Evolutionary conservation across 2,888 invertebrate species (phyloP), one percentile per base, ranked within the genome.

Genomic region (Andricus quercusramuli): DNA sequence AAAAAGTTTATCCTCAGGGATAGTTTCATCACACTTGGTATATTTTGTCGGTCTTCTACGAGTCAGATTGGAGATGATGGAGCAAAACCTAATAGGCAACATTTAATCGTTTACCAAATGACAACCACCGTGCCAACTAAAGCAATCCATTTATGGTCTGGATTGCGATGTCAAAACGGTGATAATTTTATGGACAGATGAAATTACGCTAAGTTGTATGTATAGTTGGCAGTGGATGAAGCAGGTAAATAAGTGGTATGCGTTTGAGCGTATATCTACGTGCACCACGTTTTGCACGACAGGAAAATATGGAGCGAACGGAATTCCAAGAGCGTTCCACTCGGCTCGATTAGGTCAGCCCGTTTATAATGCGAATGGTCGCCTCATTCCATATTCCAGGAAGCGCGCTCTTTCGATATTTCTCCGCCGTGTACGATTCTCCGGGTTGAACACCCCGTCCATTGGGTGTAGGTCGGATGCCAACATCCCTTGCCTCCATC

Each of bases 321-420:
- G 87, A 90, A 91, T 92, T 91, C 90, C 90, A 90, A 87, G 86
- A 87, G 88, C 90, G 90, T 89, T 89, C 89, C 88, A 88, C 90
- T 89, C 88, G 88, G 86, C 90, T 90, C 91, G 91, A 91, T 92
- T 91, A 91, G 90, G 91, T 89, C 88, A 86, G 88, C 85, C 85
- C 89, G 88, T 88, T 88, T 89, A 88, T 89, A 90, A 90, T 88
- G 88, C 86, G 85, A 82, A 80, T 78, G 82, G 83, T 79, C 83
- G 80, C 85, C 87, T 90, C 88, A 89, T 91, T 91, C 88, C 83
- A 89, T 91, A 91, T 91, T 92, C 91, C 88, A 87, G 86, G 88
- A 88, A 86, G 88, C 87, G 85, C 86, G 82, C 83, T 84, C 88
- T 89, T 87, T 89, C 90, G 86, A 91, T 90, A 90, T 89, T 90